Base-by-base conservation (phyloP, 1,140 invertebrate genomes). In the Trichonephila clavipes region DNA sequence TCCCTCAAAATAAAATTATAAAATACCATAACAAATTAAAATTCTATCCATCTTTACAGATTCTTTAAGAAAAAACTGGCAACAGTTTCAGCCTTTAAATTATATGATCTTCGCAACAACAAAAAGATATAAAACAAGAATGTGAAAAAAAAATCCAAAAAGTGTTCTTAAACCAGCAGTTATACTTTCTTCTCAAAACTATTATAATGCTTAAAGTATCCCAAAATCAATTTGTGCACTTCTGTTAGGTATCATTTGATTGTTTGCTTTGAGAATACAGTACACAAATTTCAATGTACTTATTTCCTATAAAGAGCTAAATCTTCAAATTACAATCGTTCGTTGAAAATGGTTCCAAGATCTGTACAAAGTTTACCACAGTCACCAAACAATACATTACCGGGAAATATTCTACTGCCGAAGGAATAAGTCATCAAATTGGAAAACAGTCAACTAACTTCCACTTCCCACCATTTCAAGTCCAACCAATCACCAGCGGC, bases 391-490 rank as follows among this genome's bases (percentile, higher is more conserved):
- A 28, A 18, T 77, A 34, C 14, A n/a, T 34, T 77, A 77, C 28
- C 72, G 24, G 72, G 72, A 28, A 77, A 40, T 34, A 34, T 77
- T 77, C 72, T 77, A 77, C 28, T 77, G 40, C 72, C 72, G 34
- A 77, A 77, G 72, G 72, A 77, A 77, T 77, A 77, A 77, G 72
- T 34, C 28, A 77, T 28, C 72, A 12, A 64, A 77, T 28, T 77
- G 72, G 72, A 77, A 40, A 77, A 58, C 58, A 85, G 83, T 85
- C 83, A 61, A 58, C 83, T 59, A 85, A 59, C 58, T 85, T 16
- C 44, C 24, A n/a, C n/a, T n/a, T 81, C 5, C 34, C 2, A 7
- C 1, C 8, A 24, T 59, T 58, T 59, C 51, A 61, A 59, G n/a
- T 85, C 58, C 83, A 24, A 24, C n/a, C 14, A 51, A n/a, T 85